A percentile compares a stretch with the other conserved stretches of the same genome.
Conservation (phyloP, 2,888 invertebrate species). For the Tipula confusa region DNA sequence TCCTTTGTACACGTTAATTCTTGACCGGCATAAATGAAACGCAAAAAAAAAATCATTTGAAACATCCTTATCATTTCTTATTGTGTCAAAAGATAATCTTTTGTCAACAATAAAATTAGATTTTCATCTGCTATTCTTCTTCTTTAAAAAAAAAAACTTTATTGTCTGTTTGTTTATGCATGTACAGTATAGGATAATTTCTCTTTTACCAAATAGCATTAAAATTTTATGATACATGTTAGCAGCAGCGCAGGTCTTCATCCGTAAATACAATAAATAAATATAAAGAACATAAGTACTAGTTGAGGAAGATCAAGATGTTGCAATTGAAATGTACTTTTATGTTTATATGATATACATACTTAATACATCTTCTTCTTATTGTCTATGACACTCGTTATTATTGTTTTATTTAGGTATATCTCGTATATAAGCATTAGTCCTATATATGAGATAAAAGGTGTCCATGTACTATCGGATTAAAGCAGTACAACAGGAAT, state of each 20-base stretch:
- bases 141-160: not conserved
- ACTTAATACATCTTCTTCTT: not conserved
- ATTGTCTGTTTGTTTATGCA: not conserved
- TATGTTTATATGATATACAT: not conserved
- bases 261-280: not conserved
- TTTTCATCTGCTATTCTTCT: not conserved
- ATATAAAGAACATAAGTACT: constrained; percentile 4
- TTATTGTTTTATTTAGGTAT: not conserved
- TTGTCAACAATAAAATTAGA: constrained; percentile 21
- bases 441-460: not conserved
- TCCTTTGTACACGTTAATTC: not conserved
- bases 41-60: not conserved
- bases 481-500: not conserved
- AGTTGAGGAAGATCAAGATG: constrained; percentile 27
- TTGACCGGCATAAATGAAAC: not conserved
- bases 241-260: not conserved
- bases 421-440: not conserved
- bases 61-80: not conserved
- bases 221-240: not conserved
- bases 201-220: not conserved
- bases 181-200: not conserved
- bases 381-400: not conserved
- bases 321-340: not conserved
- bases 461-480: constrained; percentile 29
- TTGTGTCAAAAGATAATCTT: constrained; percentile 30